Evolutionary conservation across 2,113 vertebrate genomes (phyloP), one percentile per base, ranked within the genome.

Genomic region (Silurus asotus): DNA sequence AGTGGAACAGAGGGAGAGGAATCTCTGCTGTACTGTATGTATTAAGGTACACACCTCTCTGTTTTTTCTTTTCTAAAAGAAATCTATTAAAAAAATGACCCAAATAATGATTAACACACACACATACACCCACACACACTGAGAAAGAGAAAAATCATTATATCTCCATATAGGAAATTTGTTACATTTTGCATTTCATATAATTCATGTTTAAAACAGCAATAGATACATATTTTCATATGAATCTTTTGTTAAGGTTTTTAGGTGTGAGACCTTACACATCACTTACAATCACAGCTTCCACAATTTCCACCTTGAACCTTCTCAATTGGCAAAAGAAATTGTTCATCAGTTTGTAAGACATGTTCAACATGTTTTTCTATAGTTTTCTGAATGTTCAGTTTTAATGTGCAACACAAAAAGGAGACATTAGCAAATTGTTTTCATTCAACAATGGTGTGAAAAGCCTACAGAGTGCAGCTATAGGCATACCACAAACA

Each of bases 1-100:
- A 15, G 67, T 56, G 7, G 37, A 86, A 45, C 76, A 80, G 81
- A 69, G 76, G 69, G 82, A 81, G 59, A 59, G 74, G 77, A 55
- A 72, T 55, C 37, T 55, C 53, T 80, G 61, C 65, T 86, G 76
- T 70, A 85, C 84, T 25, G 76, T 59, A 55, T 62, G 17, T 23
- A 70, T 56, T 78, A n/a, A n/a, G 28, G 53, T 14, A 55, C 51
- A 37, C 55, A 58, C 28, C n/a, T 77, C 25, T 76, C 28, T 20
- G 6, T 37, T 7, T 53, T 77, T 77, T 56, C 51, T 28, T 79
- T 79, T 59, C 11, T 37, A 14, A 37, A 59, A 37, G 8, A 19
- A 59, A 45, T 13, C 53, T 56, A 14, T 10, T 0, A 74, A 49
- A 75, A 2, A 74, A 49, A n/a, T 23, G 56, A 45, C 77, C 25